Evolutionary conservation across 2,797 vertebrate species (phyloP).

Genomic region (Cirrhinus mrigala): DNA sequence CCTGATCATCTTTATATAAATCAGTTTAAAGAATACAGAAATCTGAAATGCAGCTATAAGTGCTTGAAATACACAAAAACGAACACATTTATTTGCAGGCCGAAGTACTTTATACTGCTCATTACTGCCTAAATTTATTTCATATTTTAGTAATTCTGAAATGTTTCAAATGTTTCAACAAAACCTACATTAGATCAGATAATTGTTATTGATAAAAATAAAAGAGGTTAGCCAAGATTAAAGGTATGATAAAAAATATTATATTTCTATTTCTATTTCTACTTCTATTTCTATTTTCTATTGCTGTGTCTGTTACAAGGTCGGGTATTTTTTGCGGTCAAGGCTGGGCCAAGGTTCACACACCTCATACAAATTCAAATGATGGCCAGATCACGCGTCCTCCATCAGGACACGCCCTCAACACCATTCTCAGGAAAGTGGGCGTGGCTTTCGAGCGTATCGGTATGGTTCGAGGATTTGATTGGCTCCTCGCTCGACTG

Average conservation of each 20-base stretch:
- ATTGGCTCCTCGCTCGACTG: constrained; percentile 74
- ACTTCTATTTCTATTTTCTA: too few relatives aligned
- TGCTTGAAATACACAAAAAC: neutral
- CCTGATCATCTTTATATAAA: neutral
- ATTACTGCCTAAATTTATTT: neutral
- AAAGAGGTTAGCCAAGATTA: neutral
- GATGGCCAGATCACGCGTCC: constrained; percentile 76
- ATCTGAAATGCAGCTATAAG: neutral
- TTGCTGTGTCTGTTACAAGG: neutral
- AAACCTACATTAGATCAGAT: too few relatives aligned
- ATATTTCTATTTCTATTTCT: too few relatives aligned
- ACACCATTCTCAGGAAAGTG: constrained; percentile 62
- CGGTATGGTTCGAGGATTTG: constrained; percentile 40
- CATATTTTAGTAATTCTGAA: too few relatives aligned
- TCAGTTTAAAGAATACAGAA: neutral
- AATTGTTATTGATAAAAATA: neutral
- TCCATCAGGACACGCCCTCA: constrained; percentile 57
- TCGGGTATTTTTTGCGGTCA: neutral
- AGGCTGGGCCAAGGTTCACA: constrained; percentile 4
- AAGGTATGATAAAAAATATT: neutral
- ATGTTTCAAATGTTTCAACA: neutral
- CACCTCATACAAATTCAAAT: constrained; percentile 25
- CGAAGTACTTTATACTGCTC: neutral
- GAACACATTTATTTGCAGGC: neutral
- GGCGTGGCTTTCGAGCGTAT: constrained; percentile 62